phyloP scores from a whole-genome alignment of 1,140 invertebrate species.

The Neodiprion pinetum region DNA sequence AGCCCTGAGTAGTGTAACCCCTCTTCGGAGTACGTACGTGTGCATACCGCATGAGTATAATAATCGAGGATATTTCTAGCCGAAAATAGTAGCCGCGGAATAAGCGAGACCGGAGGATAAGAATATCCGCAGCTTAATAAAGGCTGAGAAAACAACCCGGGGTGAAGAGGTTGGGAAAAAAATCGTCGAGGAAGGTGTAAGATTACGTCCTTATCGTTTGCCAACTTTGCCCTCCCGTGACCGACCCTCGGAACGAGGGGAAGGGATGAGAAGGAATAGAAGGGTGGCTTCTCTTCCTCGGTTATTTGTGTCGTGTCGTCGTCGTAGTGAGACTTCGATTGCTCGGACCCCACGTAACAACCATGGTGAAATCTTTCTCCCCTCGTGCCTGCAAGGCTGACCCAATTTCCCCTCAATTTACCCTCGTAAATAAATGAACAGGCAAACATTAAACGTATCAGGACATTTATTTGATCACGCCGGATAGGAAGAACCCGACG shows the following conservation, averaged over 20 bases:
- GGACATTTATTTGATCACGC: slow-evolving; percentile 49
- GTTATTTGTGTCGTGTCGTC: slow-evolving; percentile 46
- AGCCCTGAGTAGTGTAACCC: too few relatives aligned
- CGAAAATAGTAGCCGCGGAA: too few relatives aligned
- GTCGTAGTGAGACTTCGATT: slow-evolving; percentile 30
- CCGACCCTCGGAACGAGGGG: background rate
- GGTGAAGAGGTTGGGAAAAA: slow-evolving; percentile 12
- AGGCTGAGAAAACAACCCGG: too few relatives aligned
- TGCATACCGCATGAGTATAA: background rate
- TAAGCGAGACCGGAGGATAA: too few relatives aligned
- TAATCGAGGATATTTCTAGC: too few relatives aligned
- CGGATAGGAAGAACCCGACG: slow-evolving; percentile 35
- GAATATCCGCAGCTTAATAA: too few relatives aligned
- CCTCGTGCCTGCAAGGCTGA: slow-evolving; percentile 32
- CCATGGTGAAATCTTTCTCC: slow-evolving; percentile 11
- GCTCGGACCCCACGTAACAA: slow-evolving; percentile 12
- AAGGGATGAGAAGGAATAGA: too few relatives aligned
- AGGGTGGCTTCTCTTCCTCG: slow-evolving; percentile 18
- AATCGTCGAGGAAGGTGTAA: slow-evolving; percentile 42
- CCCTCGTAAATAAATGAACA: slow-evolving; percentile 45
- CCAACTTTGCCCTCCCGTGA: slow-evolving; percentile 14
- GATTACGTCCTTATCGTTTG: slow-evolving; percentile 46
- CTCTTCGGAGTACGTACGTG: background rate
- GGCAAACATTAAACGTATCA: slow-evolving; percentile 48
- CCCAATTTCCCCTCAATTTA: slow-evolving; percentile 51